Base-by-base conservation (phyloP, 2,888 invertebrate species). In the Griposia aprilina region DNA sequence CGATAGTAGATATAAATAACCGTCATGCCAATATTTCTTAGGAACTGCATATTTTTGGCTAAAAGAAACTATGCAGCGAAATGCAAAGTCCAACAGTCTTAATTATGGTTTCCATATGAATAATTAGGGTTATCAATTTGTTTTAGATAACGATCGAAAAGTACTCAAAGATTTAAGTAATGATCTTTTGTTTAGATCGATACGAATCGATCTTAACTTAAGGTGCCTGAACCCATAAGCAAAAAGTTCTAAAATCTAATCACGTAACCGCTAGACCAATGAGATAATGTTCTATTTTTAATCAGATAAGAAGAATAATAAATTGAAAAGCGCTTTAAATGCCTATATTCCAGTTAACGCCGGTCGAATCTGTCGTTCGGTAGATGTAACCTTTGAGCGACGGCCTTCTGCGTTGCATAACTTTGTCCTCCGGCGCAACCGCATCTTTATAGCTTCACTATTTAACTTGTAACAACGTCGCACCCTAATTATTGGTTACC, bases 331-430 rank as follows among this genome's bases (percentile, higher is more conserved):
- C 30, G 66, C 50, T 60, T 41, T 65, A 48, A 77, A 85, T 72
- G n/a, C 59, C 60, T 45, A 80, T 81, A 84, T 86, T 81, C 81
- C 82, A 84, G 78, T 80, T 76, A 84, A 74, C 68, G 71, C 65
- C 82, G 86, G 84, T 84, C 84, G 77, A 87, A 81, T 82, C 85
- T 76, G 83, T 78, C 81, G 82, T 79, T 71, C 81, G 80, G 78
- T 73, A 75, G 87, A 81, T 72, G 81, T 88, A 87, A 92, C 90
- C 91, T 92, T 91, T 91, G 71, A 78, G 81, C 77, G 76, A 70
- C 88, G 90, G 90, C 90, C 91, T 91, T 90, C 83, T 80, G 73
- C 48, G 80, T 92, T 91, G 88, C 90, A 80, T 90, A 90, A 91
- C 78, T 59, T 78, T 77, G 90, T 88, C 90, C 90, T 87, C 90